Base-by-base conservation (phyloP, 1,140 invertebrate genomes). In the Tigriopus japonicus region DNA sequence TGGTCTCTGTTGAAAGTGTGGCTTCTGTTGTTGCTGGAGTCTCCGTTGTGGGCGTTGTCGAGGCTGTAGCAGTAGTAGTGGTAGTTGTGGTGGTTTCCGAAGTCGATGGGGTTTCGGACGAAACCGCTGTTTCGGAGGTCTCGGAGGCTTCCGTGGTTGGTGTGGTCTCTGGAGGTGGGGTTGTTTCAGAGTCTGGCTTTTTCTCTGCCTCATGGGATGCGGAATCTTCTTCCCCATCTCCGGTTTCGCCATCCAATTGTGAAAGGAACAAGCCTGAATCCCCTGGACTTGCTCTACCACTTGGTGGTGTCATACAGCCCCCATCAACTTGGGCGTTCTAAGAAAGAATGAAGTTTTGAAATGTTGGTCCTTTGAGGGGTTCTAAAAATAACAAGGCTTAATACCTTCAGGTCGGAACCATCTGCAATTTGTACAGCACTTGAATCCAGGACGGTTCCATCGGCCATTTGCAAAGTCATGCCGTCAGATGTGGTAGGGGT, bases 161-260 rank as follows among this genome's bases (percentile, higher is more conserved):
- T n/a, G 52, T 23, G 43, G 14, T 28, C 6, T 15, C 14, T 1
- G 35, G 40, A 28, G 59, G n/a, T n/a, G n/a, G 49, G 23, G 49
- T 14, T 19, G 23, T 40, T 43, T 51, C 40, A 15, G 58, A 45
- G 59, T 51, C 62, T 43, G 49, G 52, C 42, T 56, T 63, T 17
- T 61, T 64, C 12, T 24, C 60, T 41, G 42, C 61, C 52, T 59
- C 62, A 12, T 41, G 35, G 28, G 51, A 41, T 35, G 19, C 56
- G 6, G 63, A 54, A 51, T 58, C 49, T 35, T 58, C 56, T 13
- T 54, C 63, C 1, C 6, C 42, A 14, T 60, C 55, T 24, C 40
- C 59, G 13, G 42, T 41, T 59, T 62, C 64, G 43, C 61, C 61
- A 24, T 61, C 59, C 17, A 61, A 15, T 54, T 61, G 59, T 19